Conservation (phyloP, 2,113 vertebrate species). For the Rhea americana region DNA sequence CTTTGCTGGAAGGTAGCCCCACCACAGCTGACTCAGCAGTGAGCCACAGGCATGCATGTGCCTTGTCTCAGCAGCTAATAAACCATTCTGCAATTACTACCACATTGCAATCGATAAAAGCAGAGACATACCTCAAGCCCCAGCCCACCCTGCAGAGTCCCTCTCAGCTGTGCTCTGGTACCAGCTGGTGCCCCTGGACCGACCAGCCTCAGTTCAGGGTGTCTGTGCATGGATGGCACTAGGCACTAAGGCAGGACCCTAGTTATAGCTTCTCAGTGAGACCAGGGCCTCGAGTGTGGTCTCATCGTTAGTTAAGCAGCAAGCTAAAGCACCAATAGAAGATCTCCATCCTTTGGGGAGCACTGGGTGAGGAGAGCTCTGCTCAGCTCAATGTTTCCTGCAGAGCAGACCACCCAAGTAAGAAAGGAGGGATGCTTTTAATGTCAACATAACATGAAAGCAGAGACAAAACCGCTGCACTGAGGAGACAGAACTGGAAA, state of each 20-base stretch:
- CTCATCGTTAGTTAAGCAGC: not conserved
- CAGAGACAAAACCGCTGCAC: not conserved
- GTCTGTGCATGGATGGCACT: not conserved
- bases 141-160: not conserved
- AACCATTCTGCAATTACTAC: rapidly evolving
- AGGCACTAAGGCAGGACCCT: not conserved
- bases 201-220: not conserved
- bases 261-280: too few relatives aligned
- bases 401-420: not conserved
- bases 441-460: not conserved
- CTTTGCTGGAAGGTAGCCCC: not conserved
- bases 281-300: not conserved
- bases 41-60: too few relatives aligned
- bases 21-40: too few relatives aligned
- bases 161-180: not conserved
- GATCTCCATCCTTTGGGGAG: not conserved
- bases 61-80: not conserved
- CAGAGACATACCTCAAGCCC: not conserved
- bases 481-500: not conserved
- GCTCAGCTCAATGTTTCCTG: not conserved
- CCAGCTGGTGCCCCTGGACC: not conserved
- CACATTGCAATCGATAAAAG: rapidly evolving
- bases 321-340: not conserved
- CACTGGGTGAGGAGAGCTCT: not conserved
- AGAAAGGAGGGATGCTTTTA: not conserved